These are phyloP conservation scores for Disparrhopalites patrizii DNA, from an alignment of 2,888 invertebrate genomes.

Conservation along the genomic window DNA sequence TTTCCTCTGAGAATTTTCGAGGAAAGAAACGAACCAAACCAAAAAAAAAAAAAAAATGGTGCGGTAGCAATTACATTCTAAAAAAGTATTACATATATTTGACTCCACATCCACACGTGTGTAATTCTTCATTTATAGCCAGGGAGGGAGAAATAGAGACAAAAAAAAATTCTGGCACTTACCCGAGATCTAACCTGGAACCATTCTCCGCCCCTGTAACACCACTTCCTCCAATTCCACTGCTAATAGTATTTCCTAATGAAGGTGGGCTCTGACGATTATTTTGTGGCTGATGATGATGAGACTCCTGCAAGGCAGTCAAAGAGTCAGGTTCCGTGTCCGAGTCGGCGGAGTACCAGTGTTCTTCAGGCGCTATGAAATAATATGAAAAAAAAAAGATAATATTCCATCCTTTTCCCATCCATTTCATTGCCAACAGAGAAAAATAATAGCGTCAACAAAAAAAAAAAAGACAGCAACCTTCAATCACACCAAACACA, in stretches of 20 bases:
- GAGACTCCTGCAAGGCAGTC: conserved; percentile 35
- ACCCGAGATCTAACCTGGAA: conserved; percentile 26
- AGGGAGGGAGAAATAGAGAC: neutral
- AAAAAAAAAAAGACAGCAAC: neutral
- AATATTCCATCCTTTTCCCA: neutral
- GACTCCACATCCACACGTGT: too few relatives aligned
- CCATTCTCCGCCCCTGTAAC: conserved; percentile 21
- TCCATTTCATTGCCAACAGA: neutral
- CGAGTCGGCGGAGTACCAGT: conserved; percentile 63
- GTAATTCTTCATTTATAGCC: neutral
- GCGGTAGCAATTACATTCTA: too few relatives aligned
- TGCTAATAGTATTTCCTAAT: conserved; percentile 16
- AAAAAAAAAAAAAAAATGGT: too few relatives aligned
- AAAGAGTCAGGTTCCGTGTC: conserved; percentile 51
- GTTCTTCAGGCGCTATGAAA: conserved; percentile 55
- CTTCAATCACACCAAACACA: too few relatives aligned
- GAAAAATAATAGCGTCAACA: neutral
- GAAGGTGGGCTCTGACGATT: conserved; percentile 17
- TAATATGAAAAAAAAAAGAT: neutral
- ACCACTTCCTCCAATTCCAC: neutral
- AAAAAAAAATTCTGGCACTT: conserved; percentile 6
- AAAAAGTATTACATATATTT: too few relatives aligned
- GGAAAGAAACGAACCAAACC: too few relatives aligned
- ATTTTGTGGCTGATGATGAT: neutral
- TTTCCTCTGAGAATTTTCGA: too few relatives aligned